phyloP scores from a whole-genome alignment of 2,888 invertebrate species.

The Zaprionus obscuricornis region DNA sequence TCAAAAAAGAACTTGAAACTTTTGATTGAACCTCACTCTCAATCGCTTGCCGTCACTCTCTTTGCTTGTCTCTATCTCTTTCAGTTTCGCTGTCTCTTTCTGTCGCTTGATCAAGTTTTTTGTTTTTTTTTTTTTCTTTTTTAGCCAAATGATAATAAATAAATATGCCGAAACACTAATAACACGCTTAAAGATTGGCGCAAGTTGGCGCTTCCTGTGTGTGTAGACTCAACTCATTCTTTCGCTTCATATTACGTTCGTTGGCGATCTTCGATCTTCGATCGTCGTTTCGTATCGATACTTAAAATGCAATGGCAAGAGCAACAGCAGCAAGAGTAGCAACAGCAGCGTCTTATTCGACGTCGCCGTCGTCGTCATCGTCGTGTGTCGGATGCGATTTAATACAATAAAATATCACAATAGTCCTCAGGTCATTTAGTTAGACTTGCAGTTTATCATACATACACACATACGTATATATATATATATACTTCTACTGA shows the following conservation, averaged over 20 bases:
- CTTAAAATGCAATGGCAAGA: conserved; percentile 12
- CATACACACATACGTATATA: conserved; percentile 32
- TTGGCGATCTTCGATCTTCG: conserved; percentile 7
- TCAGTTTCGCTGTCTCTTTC: neutral
- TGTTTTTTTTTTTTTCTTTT: no score
- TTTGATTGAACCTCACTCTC: no score
- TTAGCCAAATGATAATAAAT: conserved; percentile 70
- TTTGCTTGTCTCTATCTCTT: neutral
- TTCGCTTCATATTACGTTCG: neutral
- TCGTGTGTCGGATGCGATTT: conserved; percentile 80
- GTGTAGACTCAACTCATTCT: conserved; percentile 18
- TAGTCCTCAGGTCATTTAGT: conserved; percentile 83
- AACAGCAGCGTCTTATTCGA: conserved; percentile 11
- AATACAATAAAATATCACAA: conserved; percentile 83
- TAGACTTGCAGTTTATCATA: conserved; percentile 81
- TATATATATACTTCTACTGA: conserved; percentile 11
- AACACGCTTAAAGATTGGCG: conserved; percentile 75
- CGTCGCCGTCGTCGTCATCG: conserved; percentile 21
- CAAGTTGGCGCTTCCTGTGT: conserved; percentile 73
- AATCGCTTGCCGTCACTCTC: neutral
- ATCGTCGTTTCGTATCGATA: conserved; percentile 13
- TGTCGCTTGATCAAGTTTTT: conserved; percentile 21
- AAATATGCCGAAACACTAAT: conserved; percentile 77
- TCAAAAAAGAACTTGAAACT: no score
- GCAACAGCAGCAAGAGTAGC: conserved; percentile 2